A percentile compares a stretch with the other conserved stretches of the same genome.
phyloP scores from a whole-genome alignment of 2,113 vertebrate species.

The Pleuronectes platessa region DNA sequence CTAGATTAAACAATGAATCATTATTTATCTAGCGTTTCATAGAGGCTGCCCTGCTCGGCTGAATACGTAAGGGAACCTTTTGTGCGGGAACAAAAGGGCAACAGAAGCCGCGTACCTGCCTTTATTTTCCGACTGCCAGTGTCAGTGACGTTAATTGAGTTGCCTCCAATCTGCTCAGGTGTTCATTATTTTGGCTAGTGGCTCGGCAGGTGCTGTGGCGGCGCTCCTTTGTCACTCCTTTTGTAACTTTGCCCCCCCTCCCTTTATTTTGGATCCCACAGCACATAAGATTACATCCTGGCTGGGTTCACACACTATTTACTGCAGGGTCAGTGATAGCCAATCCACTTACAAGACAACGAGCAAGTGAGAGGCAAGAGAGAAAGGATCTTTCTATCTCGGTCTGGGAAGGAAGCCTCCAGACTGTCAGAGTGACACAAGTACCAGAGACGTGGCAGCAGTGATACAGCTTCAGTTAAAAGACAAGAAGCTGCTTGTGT shows the following conservation, averaged over 20 bases:
- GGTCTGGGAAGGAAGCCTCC: conserved; percentile 53
- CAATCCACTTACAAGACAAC: conserved; percentile 62
- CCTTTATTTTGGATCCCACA: conserved; percentile 58
- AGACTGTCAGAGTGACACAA: conserved; percentile 32
- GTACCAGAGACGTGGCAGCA: conserved; percentile 21
- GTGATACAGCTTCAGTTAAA: conserved; percentile 18
- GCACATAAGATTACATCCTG: conserved; percentile 80
- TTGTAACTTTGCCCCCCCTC: conserved; percentile 63
- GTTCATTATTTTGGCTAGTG: conserved; percentile 79
- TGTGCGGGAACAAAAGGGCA: conserved; percentile 89
- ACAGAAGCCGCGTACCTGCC: conserved; percentile 86
- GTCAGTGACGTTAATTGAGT: conserved; percentile 86
- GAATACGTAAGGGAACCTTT: conserved; percentile 88
- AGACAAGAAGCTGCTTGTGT: neutral
- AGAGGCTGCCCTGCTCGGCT: conserved; percentile 87
- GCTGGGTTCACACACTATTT: conserved; percentile 78
- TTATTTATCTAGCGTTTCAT: conserved; percentile 87
- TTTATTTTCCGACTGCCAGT: conserved; percentile 82
- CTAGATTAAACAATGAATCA: conserved; percentile 94
- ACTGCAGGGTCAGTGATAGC: conserved; percentile 72
- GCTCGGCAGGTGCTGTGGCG: conserved; percentile 80
- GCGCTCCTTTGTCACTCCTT: conserved; percentile 72
- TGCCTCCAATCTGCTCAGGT: conserved; percentile 87
- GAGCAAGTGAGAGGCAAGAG: conserved; percentile 52
- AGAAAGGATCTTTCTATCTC: conserved; percentile 48